phyloP scores from a whole-genome alignment of 2,113 vertebrate genomes.

The Solea solea region DNA sequence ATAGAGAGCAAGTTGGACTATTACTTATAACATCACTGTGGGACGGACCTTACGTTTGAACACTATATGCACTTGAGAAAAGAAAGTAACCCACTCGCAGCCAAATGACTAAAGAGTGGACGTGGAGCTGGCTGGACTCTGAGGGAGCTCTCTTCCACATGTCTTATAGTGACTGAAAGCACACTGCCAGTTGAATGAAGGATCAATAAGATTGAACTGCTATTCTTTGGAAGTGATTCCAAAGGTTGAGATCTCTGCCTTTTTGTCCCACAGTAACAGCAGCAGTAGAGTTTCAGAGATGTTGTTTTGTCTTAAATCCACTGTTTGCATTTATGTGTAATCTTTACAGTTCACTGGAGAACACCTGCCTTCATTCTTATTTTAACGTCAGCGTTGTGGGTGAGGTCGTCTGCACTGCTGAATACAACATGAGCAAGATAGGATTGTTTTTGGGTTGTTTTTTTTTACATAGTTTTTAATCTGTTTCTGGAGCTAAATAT shows the following conservation, averaged over 20 bases:
- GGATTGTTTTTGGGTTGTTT: too few species aligned
- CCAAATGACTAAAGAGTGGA: conserved; percentile 37
- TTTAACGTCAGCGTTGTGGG: neutral
- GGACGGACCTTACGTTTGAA: neutral
- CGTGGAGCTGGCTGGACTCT: conserved; percentile 32
- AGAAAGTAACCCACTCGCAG: conserved; percentile 6
- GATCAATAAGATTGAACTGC: conserved; percentile 25
- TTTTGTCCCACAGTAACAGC: too few species aligned
- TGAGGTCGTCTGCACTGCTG: neutral
- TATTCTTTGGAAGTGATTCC: conserved; percentile 6
- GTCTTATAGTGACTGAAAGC: conserved; percentile 27
- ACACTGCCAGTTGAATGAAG: neutral
- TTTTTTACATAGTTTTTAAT: too few species aligned
- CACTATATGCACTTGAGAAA: conserved; percentile 45
- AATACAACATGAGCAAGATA: too few species aligned
- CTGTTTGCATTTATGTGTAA: too few species aligned
- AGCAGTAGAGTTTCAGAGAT: too few species aligned
- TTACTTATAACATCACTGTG: conserved; percentile 68
- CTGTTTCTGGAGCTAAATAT: too few species aligned
- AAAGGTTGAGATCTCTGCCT: neutral
- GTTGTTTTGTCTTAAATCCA: too few species aligned
- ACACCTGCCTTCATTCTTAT: conserved; percentile 39
- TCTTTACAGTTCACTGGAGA: conserved; percentile 9
- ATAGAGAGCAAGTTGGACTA: conserved; percentile 92
- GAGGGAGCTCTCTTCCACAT: conserved; percentile 7